Evolutionary conservation across 2,888 invertebrate genomes (phyloP).

Genomic region (Chamaedrilus cognettii): DNA sequence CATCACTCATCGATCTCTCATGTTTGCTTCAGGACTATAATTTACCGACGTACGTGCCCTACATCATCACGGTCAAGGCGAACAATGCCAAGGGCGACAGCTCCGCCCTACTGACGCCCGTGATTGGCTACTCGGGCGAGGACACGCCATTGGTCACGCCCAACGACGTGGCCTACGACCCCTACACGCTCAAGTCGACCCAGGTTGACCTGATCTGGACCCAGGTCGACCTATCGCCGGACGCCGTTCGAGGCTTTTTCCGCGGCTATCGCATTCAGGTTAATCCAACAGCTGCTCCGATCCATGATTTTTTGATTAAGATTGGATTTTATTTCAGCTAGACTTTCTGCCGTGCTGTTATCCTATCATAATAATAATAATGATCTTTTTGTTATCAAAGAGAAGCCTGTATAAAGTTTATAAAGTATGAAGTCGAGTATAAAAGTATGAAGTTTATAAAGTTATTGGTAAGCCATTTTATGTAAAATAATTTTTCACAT

Average conservation of each 20-base stretch:
- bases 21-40: slow-evolving; percentile 22
- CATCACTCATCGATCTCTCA: no score
- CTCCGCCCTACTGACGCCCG: slow-evolving; percentile 75
- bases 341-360: no score
- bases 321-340: no score
- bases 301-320: no score
- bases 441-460: no score
- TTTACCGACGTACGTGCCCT: slow-evolving; percentile 72
- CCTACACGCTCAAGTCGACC: slow-evolving; percentile 36
- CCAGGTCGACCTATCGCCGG: slow-evolving; percentile 65
- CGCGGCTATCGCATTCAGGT: slow-evolving; percentile 53
- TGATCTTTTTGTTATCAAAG: no score
- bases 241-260: slow-evolving; percentile 50
- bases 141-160: slow-evolving; percentile 37
- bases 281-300: no score
- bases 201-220: slow-evolving; percentile 45
- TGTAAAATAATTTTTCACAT: no score
- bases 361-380: no score
- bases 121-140: slow-evolving; percentile 91
- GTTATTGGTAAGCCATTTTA: no score
- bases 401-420: no score
- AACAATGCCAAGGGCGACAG: slow-evolving; percentile 87
- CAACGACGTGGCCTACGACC: slow-evolving; percentile 21
- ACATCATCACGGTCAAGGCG: slow-evolving; percentile 87
- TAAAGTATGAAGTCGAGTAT: no score